phyloP scores from a whole-genome alignment of 1,140 invertebrate species.

The Brachionus calyciflorus region DNA sequence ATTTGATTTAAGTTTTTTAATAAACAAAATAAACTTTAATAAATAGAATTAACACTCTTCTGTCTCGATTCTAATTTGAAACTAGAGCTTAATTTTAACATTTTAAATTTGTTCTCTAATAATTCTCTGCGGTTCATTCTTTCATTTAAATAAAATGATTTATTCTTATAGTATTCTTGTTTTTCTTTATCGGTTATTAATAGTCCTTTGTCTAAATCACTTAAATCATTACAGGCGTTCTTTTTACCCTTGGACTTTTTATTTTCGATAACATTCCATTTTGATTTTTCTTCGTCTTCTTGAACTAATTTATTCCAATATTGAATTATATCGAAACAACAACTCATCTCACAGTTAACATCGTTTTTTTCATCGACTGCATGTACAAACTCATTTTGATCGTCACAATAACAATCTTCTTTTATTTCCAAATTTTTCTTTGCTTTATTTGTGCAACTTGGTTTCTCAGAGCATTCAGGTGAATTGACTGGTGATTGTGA shows the following conservation, averaged over 20 bases:
- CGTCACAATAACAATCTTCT: constrained; percentile 16
- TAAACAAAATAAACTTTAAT: too few relatives aligned
- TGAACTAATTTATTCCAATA: constrained; percentile 26
- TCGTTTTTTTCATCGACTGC: not conserved
- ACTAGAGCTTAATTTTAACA: constrained; percentile 23
- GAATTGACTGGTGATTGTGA: not conserved
- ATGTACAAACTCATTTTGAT: constrained; percentile 16
- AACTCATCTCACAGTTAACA: constrained; percentile 10
- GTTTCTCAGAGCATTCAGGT: not conserved
- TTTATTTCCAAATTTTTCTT: constrained; percentile 15
- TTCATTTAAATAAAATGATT: constrained; percentile 7
- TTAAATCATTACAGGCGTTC: not conserved
- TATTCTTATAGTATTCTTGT: constrained; percentile 32
- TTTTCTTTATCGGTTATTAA: constrained; percentile 34
- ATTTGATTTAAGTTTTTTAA: too few relatives aligned
- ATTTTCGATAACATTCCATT: constrained; percentile 1
- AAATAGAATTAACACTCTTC: too few relatives aligned
- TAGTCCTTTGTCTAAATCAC: not conserved
- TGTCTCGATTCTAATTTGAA: constrained; percentile 3
- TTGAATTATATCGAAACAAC: constrained; percentile 35
- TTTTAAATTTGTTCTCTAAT: not conserved
- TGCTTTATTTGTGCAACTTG: not conserved
- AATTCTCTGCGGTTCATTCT: constrained; percentile 24
- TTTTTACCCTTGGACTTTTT: constrained; percentile 13
- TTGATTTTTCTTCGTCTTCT: not conserved